phyloP scores from a whole-genome alignment of 2,113 vertebrate species.

The Actenoides lindsayi region DNA sequence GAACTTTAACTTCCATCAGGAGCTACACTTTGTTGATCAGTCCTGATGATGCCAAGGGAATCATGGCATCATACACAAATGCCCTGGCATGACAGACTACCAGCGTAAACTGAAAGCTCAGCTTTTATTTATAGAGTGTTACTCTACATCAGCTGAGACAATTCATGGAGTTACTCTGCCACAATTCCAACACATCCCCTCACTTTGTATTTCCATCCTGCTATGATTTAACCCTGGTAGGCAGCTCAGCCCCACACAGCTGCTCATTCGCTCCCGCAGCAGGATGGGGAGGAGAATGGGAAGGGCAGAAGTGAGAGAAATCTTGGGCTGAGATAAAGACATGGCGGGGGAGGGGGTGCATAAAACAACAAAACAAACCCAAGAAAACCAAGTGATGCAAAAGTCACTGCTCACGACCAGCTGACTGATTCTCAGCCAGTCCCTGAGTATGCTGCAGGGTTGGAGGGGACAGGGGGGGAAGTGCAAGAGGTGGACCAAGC shows the following conservation, averaged over 20 bases:
- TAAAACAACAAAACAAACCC: not conserved
- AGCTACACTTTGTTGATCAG: not conserved
- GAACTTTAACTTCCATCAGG: rapidly evolving
- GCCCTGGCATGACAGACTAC: not conserved
- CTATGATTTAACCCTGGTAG: not conserved
- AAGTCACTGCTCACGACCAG: too few species aligned
- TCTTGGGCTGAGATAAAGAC: not conserved
- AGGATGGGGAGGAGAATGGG: rapidly evolving
- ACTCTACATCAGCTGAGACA: not conserved
- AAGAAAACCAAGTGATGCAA: not conserved
- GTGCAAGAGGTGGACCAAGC: not conserved
- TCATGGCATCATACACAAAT: not conserved
- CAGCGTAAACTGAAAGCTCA: not conserved
- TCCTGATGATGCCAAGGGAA: not conserved
- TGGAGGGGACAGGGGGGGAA: too few species aligned
- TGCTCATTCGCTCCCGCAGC: not conserved
- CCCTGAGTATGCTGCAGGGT: not conserved
- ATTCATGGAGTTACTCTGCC: not conserved
- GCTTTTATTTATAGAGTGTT: not conserved
- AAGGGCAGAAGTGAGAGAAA: not conserved
- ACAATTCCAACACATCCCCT: not conserved
- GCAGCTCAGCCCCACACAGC: not conserved
- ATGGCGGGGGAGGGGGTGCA: too few species aligned
- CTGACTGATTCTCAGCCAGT: too few species aligned
- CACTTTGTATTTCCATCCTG: not conserved